Evolutionary conservation across 2,888 invertebrate species (phyloP).

Genomic region (Archaeoteleia sp.): DNA sequence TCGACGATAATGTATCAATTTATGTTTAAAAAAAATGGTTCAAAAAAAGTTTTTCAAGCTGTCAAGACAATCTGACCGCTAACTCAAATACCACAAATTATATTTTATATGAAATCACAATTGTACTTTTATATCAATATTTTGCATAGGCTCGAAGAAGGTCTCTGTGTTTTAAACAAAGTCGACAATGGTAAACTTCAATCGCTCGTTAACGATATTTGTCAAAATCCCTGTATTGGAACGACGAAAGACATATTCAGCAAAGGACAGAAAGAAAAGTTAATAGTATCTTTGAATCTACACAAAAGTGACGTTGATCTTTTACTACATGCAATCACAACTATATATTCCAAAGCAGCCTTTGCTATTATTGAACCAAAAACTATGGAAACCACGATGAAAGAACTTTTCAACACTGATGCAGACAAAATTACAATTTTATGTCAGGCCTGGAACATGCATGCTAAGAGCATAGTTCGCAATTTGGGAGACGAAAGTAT

Average conservation of each 20-base stretch:
- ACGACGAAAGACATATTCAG: constrained; percentile 60
- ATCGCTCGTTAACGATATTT: constrained; percentile 64
- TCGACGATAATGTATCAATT: no score
- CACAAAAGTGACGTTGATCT: constrained; percentile 59
- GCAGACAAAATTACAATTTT: constrained; percentile 65
- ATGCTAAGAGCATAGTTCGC: constrained; percentile 65
- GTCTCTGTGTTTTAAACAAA: constrained; percentile 60
- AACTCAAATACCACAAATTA: no score
- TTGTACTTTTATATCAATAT: no score
- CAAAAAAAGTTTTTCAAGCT: no score
- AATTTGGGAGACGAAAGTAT: constrained; percentile 63
- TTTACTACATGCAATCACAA: constrained; percentile 61
- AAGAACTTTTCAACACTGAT: constrained; percentile 58
- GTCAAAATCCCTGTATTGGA: constrained; percentile 60
- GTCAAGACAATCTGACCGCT: no score
- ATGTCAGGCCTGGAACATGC: constrained; percentile 64
- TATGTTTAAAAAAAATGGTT: no score
- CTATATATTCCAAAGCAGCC: constrained; percentile 65
- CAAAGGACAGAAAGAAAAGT: constrained; percentile 65
- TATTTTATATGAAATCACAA: no score
- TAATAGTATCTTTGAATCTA: constrained; percentile 62
- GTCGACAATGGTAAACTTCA: constrained; percentile 67
- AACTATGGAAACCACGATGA: constrained; percentile 62
- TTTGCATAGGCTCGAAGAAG: constrained; percentile 64
- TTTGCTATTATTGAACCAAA: constrained; percentile 62